Percentiles rank a stretch among this genome's conserved stretches.
Evolutionary conservation across 1,140 invertebrate species (phyloP).

Genomic region (Pogonomyrmex barbatus): DNA sequence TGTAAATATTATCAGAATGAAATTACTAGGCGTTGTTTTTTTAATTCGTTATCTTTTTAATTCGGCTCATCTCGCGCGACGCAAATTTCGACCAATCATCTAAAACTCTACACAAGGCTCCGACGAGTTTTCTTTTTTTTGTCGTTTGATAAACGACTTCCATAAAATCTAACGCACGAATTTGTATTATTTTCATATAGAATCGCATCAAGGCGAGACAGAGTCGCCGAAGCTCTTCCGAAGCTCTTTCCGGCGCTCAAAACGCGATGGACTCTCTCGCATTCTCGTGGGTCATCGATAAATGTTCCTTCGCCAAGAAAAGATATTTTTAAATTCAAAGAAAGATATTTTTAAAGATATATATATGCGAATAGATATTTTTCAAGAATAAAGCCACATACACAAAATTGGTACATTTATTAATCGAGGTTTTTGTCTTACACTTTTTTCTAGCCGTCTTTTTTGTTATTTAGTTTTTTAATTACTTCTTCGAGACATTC

Average conservation of each 20-base stretch:
- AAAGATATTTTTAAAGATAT: neutral
- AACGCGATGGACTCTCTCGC: conserved; percentile 32
- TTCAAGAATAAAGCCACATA: conserved; percentile 8
- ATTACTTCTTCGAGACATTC: neutral
- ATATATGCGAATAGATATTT: conserved; percentile 6
- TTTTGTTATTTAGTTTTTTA: neutral
- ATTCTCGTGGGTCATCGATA: conserved; percentile 9
- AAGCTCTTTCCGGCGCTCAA: conserved; percentile 28
- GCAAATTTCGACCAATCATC: conserved; percentile 71
- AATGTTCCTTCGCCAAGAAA: conserved; percentile 7
- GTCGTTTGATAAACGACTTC: conserved; percentile 78
- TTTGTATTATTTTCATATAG: conserved; percentile 74
- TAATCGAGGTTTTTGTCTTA: neutral
- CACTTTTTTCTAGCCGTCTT: neutral
- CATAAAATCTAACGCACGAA: conserved; percentile 82
- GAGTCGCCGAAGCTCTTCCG: conserved; percentile 50
- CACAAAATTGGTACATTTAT: neutral
- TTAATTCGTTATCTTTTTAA: conserved; percentile 15
- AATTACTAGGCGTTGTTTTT: neutral
- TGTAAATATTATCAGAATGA: neutral
- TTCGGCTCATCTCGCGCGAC: conserved; percentile 62
- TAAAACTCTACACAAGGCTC: conserved; percentile 81
- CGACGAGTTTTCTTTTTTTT: conserved; percentile 70
- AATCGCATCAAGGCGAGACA: conserved; percentile 75
- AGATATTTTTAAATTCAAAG: conserved; percentile 2